A percentile compares a stretch with the other conserved stretches of the same genome.
These are phyloP conservation scores for Macropus fuliginosus DNA, from an alignment of 2,797 vertebrate genomes.

Conservation along the genomic window DNA sequence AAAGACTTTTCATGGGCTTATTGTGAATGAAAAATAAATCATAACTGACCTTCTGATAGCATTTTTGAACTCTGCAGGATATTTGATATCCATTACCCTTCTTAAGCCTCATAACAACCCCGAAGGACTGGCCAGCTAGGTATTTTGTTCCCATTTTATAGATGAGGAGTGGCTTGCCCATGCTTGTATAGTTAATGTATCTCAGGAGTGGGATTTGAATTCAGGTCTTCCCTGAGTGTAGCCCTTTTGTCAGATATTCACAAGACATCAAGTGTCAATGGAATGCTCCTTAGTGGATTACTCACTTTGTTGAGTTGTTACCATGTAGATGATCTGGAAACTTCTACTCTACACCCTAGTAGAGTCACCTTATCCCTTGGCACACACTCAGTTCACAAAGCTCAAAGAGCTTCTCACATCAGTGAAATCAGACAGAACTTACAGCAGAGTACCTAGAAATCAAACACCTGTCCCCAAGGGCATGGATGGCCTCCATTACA, in stretches of 20 bases:
- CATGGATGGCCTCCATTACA: not conserved
- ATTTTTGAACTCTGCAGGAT: not conserved
- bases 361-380: not conserved
- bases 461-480: not conserved
- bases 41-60: not conserved
- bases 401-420: not conserved
- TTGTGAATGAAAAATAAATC: not conserved
- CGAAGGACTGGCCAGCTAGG: not conserved
- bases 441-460: not conserved
- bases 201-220: not conserved
- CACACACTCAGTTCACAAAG: not conserved
- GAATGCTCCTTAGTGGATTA: not conserved
- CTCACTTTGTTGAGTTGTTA: not conserved
- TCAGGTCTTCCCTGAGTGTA: not conserved
- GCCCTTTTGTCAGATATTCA: not conserved
- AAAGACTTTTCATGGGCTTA: not conserved
- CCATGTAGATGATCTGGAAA: not conserved
- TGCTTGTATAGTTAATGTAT: not conserved
- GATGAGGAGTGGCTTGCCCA: not conserved
- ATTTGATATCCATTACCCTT: not conserved
- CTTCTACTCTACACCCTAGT: not conserved
- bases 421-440: not conserved
- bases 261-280: not conserved
- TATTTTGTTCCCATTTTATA: not conserved
- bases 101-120: not conserved